Percentiles rank a stretch among this genome's conserved stretches.
Evolutionary conservation across 2,113 vertebrate genomes (phyloP).

Genomic region (Cololabis saira): DNA sequence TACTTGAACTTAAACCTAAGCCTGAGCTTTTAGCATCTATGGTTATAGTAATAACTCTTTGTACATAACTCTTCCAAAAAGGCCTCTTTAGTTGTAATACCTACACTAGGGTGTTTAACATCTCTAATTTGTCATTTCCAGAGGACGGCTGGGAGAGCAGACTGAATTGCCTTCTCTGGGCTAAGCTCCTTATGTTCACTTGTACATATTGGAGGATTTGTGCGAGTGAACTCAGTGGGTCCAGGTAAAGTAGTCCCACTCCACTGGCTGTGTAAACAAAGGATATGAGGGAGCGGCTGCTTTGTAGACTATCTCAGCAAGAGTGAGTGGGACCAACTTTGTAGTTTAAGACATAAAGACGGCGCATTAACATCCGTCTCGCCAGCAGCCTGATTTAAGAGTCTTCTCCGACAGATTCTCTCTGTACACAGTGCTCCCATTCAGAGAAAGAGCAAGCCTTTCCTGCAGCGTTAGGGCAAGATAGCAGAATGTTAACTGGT

Average conservation of each 20-base stretch:
- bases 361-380: constrained; percentile 69
- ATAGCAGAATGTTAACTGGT: constrained; percentile 70
- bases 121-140: constrained; percentile 84
- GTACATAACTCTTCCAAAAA: constrained; percentile 76
- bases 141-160: constrained; percentile 64
- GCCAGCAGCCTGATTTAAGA: constrained; percentile 66
- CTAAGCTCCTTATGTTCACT: constrained; percentile 84
- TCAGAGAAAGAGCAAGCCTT: constrained; percentile 57
- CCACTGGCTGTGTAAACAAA: constrained; percentile 79
- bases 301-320: constrained; percentile 57
- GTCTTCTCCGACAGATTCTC: constrained; percentile 66
- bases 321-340: constrained; percentile 55
- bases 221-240: constrained; percentile 71
- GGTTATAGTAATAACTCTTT: constrained; percentile 71
- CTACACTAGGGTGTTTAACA: constrained; percentile 81
- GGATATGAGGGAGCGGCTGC: constrained; percentile 62
- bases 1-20: constrained; percentile 76
- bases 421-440: constrained; percentile 62
- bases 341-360: constrained; percentile 64
- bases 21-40: constrained; percentile 65
- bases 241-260: constrained; percentile 79
- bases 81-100: constrained; percentile 79
- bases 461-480: constrained; percentile 70
- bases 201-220: constrained; percentile 81
- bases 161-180: constrained; percentile 75